Percentiles rank a stretch among this genome's conserved stretches.
These are phyloP conservation scores for Fopius arisanus DNA, from an alignment of 1,140 invertebrate genomes.

Conservation along the genomic window DNA sequence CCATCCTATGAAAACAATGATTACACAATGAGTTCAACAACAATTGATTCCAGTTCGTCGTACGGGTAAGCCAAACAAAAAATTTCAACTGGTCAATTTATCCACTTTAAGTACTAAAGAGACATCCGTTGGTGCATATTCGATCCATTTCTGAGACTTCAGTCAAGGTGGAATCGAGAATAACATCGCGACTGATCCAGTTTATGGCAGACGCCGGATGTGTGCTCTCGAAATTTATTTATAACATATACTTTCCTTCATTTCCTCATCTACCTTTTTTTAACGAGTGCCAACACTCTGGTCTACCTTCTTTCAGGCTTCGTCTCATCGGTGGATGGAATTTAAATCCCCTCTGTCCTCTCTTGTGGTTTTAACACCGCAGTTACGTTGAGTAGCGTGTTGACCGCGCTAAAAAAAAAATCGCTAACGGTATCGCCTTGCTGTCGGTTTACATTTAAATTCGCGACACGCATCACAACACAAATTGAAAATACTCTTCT, in stretches of 20 bases:
- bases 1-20: not conserved
- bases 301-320: not conserved
- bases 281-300: not conserved
- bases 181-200: not conserved
- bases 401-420: slow-evolving; percentile 51
- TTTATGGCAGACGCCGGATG: not conserved
- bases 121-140: too few species aligned
- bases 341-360: slow-evolving; percentile 28
- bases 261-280: not conserved
- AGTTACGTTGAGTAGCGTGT: slow-evolving; percentile 36
- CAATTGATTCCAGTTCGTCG: slow-evolving; percentile 4
- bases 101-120: too few species aligned
- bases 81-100: not conserved
- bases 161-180: not conserved
- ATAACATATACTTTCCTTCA: not conserved
- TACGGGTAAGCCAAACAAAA: slow-evolving; percentile 12
- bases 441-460: slow-evolving; percentile 49
- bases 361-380: not conserved
- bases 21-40: not conserved
- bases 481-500: slow-evolving; percentile 32
- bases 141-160: not conserved
- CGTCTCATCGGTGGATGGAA: not conserved
- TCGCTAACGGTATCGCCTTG: slow-evolving; percentile 52
- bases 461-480: slow-evolving; percentile 34
- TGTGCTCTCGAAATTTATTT: slow-evolving; percentile 3